Evolutionary conservation across 2,113 vertebrate species (phyloP).

Genomic region (Amblyornis subalaris): DNA sequence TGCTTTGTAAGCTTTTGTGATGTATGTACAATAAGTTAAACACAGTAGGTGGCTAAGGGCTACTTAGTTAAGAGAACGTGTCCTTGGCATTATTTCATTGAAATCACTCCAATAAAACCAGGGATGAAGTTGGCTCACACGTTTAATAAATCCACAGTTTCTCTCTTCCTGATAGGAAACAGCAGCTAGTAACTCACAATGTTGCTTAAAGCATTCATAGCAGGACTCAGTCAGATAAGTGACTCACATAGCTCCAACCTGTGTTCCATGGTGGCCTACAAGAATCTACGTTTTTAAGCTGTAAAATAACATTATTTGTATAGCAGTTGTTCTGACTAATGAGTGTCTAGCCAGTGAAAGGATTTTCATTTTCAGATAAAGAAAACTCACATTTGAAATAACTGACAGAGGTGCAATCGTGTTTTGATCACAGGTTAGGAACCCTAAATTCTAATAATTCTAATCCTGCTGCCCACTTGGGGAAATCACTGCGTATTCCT

Average conservation of each 20-base stretch:
- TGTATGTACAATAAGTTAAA: neutral
- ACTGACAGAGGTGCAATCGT: neutral
- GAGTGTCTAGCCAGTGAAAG: neutral
- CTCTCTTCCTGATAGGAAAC: slow-evolving; percentile 58
- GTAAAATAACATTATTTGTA: neutral
- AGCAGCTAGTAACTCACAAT: slow-evolving; percentile 22
- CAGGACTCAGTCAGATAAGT: neutral
- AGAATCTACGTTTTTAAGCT: neutral
- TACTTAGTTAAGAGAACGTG: neutral
- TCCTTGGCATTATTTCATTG: slow-evolving; percentile 1
- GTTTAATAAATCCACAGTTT: slow-evolving; percentile 5
- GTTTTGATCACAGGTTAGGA: neutral
- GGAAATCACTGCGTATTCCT: neutral
- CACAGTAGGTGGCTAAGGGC: neutral
- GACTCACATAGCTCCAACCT: neutral
- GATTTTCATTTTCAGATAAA: neutral
- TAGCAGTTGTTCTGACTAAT: neutral
- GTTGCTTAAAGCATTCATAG: slow-evolving; percentile 14
- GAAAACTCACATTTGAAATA: neutral
- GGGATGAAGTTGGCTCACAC: neutral
- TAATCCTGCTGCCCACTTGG: neutral
- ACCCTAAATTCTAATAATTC: neutral
- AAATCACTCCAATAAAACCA: neutral
- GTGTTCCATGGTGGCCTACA: neutral
- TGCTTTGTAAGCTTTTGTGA: neutral